A percentile compares a stretch with the other conserved stretches of the same genome.
phyloP scores from a whole-genome alignment of 1,140 invertebrate species.

The Nixonia krombeini region DNA sequence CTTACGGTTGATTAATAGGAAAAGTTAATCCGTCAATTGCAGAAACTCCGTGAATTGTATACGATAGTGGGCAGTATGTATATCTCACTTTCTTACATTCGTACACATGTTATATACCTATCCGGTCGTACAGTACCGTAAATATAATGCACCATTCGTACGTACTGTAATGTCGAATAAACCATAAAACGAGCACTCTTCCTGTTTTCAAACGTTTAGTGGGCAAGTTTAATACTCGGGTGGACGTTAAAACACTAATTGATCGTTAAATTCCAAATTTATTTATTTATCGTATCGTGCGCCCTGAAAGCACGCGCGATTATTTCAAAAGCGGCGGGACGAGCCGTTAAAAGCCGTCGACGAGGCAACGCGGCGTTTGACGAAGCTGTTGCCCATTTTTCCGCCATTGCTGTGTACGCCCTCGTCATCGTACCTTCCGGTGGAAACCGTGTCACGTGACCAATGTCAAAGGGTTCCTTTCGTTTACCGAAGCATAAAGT shows the following conservation, averaged over 20 bases:
- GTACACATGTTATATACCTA: constrained; percentile 6
- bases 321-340: constrained; percentile 28
- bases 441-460: no score
- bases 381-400: constrained; percentile 27
- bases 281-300: constrained; percentile 41
- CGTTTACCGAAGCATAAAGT: no score
- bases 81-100: constrained; percentile 17
- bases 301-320: constrained; percentile 15
- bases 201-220: constrained; percentile 46
- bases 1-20: no score
- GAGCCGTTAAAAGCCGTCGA: constrained; percentile 34
- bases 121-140: constrained; percentile 28
- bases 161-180: constrained; percentile 47
- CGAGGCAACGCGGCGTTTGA: constrained; percentile 38
- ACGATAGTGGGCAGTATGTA: constrained; percentile 23
- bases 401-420: constrained; percentile 10
- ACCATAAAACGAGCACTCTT: constrained; percentile 44
- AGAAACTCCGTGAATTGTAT: constrained; percentile 17
- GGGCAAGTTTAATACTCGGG: constrained; percentile 38
- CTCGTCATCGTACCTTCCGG: constrained; percentile 4
- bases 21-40: constrained; percentile 9
- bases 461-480: no score
- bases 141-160: constrained; percentile 38
- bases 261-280: constrained; percentile 49
- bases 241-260: constrained; percentile 48